Percentiles rank a stretch among this genome's conserved stretches.
phyloP scores from a whole-genome alignment of 2,797 vertebrate genomes.

The Cheirogaleus major region DNA sequence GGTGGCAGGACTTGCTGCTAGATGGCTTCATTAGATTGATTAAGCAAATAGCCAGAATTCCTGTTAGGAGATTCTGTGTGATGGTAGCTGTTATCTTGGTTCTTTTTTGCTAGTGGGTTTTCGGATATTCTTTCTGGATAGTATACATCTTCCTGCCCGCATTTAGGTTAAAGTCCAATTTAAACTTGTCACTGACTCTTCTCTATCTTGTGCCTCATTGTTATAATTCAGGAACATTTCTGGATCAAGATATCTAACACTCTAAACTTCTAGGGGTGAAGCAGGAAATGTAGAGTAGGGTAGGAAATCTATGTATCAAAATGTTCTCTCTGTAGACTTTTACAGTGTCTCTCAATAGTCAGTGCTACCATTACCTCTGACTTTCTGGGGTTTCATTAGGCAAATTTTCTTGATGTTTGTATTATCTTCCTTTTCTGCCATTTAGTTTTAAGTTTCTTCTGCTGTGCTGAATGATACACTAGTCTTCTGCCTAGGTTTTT shows the following conservation, averaged over 20 bases:
- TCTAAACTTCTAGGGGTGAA: not conserved
- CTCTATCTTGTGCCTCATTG: not conserved
- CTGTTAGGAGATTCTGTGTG: not conserved
- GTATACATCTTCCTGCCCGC: not conserved
- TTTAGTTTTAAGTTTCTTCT: not conserved
- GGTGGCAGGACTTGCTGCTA: not conserved
- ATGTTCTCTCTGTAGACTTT: not conserved
- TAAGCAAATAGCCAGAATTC: not conserved
- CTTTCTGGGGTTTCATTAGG: not conserved
- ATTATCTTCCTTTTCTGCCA: not conserved
- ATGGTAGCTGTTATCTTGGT: not conserved
- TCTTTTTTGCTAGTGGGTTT: not conserved
- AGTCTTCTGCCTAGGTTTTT: not conserved
- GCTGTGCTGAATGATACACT: not conserved
- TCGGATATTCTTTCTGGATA: not conserved
- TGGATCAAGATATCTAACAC: not conserved
- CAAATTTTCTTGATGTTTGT: not conserved
- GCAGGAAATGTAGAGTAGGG: not conserved
- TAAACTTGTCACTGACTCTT: not conserved
- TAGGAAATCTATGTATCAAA: not conserved
- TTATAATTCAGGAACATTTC: not conserved
- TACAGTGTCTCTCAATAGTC: not conserved
- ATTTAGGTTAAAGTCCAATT: not conserved
- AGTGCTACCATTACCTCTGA: not conserved
- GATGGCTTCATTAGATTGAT: not conserved